A percentile compares a stretch with the other conserved stretches of the same genome.
Evolutionary conservation across 2,888 invertebrate genomes (phyloP).

Genomic region (Cheilosia vernalis): DNA sequence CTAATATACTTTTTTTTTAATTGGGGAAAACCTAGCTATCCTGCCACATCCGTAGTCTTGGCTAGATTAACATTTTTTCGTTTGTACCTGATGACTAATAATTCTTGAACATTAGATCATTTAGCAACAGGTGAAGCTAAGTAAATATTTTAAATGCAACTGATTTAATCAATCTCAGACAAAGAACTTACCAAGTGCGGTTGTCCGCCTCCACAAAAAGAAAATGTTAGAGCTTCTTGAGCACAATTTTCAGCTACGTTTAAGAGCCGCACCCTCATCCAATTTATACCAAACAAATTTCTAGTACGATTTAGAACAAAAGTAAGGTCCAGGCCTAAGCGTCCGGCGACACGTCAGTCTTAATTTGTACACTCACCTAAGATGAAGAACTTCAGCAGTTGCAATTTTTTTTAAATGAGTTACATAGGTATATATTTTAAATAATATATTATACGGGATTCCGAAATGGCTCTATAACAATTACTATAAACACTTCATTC

Average conservation of each 20-base stretch:
- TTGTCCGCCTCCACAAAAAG: neutral
- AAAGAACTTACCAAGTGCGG: constrained; percentile 40
- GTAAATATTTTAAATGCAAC: neutral
- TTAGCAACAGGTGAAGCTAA: constrained; percentile 44
- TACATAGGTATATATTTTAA: constrained; percentile 5
- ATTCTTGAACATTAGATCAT: constrained; percentile 8
- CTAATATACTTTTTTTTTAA: too few relatives aligned
- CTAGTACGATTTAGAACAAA: constrained; percentile 54
- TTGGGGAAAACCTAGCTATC: too few relatives aligned
- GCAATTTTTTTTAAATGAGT: constrained; percentile 14
- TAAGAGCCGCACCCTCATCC: constrained; percentile 62
- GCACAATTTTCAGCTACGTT: constrained; percentile 5
- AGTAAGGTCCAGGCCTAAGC: constrained; percentile 33
- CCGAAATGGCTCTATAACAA: neutral
- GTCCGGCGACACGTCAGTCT: constrained; percentile 55
- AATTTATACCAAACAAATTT: constrained; percentile 32
- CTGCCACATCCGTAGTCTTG: too few relatives aligned
- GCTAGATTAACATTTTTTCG: too few relatives aligned
- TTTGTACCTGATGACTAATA: constrained; percentile 42
- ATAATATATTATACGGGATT: neutral
- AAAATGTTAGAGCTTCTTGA: constrained; percentile 21
- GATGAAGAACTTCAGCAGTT: constrained; percentile 24
- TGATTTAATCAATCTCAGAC: neutral
- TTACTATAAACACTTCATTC: neutral
- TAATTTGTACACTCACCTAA: constrained; percentile 13